These are phyloP conservation scores for Polietes domitor DNA, from an alignment of 2,888 invertebrate species.

Conservation along the genomic window DNA sequence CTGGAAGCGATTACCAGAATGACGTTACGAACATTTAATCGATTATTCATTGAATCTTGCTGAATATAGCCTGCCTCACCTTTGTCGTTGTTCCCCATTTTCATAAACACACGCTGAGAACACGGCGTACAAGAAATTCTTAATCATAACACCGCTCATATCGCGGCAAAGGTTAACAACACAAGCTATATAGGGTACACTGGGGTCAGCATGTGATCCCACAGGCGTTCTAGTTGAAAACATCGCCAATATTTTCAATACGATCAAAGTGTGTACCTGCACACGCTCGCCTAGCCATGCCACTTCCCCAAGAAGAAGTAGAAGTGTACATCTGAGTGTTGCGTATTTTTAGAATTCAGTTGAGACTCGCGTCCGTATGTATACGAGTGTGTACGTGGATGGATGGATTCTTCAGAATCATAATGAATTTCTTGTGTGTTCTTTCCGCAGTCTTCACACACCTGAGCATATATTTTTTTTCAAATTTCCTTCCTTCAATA, in stretches of 20 bases:
- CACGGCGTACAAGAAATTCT: too few relatives aligned
- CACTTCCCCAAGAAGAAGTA: too few relatives aligned
- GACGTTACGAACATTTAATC: too few relatives aligned
- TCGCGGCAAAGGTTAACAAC: not conserved
- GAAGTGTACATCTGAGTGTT: not conserved
- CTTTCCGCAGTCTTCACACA: constrained; percentile 74
- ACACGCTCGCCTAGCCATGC: not conserved
- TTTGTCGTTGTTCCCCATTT: too few relatives aligned
- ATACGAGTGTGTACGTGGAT: constrained; percentile 8
- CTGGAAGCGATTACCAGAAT: too few relatives aligned
- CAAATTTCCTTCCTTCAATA: constrained; percentile 25
- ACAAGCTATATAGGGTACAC: not conserved
- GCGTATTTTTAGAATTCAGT: constrained; percentile 52
- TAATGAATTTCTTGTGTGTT: constrained; percentile 70
- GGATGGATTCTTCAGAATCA: constrained; percentile 69
- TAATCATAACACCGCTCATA: too few relatives aligned
- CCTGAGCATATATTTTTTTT: constrained; percentile 73
- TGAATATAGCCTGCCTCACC: too few relatives aligned
- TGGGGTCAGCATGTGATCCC: not conserved
- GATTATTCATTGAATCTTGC: too few relatives aligned
- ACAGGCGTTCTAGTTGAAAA: not conserved
- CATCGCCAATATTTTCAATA: not conserved
- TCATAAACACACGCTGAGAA: too few relatives aligned
- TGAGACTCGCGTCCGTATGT: not conserved
- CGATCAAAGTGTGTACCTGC: not conserved